Evolutionary conservation across 2,888 invertebrate genomes (phyloP).

Genomic region (Agriopis leucophaearia): DNA sequence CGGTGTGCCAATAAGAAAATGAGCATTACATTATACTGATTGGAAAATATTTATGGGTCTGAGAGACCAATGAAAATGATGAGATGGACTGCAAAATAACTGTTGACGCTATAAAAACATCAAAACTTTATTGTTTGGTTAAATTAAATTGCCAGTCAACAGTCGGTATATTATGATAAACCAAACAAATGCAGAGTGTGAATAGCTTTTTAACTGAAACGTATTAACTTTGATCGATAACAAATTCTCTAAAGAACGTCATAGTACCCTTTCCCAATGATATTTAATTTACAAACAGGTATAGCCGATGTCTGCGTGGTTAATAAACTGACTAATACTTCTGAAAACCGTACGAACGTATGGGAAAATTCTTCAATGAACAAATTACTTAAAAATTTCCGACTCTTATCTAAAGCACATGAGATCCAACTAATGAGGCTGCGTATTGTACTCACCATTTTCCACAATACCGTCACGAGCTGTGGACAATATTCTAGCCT

Average conservation of each 20-base stretch:
- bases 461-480: too few relatives aligned
- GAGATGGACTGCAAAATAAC: constrained; percentile 33
- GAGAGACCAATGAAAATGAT: constrained; percentile 43
- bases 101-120: constrained; percentile 34
- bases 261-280: neutral
- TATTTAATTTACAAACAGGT: neutral
- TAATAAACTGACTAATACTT: neutral
- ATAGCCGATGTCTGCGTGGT: neutral
- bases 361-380: neutral
- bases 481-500: too few relatives aligned
- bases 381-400: too few relatives aligned
- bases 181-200: neutral
- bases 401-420: too few relatives aligned
- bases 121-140: constrained; percentile 33
- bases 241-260: neutral
- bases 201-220: neutral
- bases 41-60: constrained; percentile 51
- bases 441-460: too few relatives aligned
- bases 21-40: constrained; percentile 53
- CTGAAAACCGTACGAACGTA: neutral
- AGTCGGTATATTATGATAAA: constrained; percentile 1
- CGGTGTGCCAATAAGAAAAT: constrained; percentile 47
- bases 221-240: constrained; percentile 7
- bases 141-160: constrained; percentile 33
- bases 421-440: too few relatives aligned